Evolutionary conservation across 2,888 invertebrate species (phyloP).

Genomic region (Maniola hyperantus): DNA sequence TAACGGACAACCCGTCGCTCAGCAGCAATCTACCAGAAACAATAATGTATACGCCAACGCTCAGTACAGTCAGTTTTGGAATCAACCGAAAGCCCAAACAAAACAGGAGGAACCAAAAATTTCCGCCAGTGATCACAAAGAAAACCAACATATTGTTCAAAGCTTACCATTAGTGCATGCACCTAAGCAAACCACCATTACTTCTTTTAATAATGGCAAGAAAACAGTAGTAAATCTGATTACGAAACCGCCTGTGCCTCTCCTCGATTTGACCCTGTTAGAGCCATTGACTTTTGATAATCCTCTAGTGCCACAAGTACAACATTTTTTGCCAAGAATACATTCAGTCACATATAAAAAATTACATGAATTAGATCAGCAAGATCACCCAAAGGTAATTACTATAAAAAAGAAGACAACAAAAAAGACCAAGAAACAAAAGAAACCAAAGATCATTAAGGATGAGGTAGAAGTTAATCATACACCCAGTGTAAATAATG

Average conservation of each 20-base stretch:
- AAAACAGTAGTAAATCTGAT: conserved; percentile 63
- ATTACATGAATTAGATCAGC: conserved; percentile 55
- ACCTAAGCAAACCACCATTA: conserved; percentile 48
- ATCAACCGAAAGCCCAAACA: conserved; percentile 53
- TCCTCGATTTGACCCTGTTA: conserved; percentile 68
- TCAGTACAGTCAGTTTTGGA: conserved; percentile 47
- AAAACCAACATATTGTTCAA: conserved; percentile 44
- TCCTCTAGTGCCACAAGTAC: conserved; percentile 75
- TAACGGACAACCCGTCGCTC: conserved; percentile 38
- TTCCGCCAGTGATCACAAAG: conserved; percentile 31
- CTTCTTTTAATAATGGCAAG: conserved; percentile 64
- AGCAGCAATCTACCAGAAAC: conserved; percentile 58
- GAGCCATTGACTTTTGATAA: conserved; percentile 74
- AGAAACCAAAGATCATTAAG: conserved; percentile 49
- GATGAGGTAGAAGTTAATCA: conserved; percentile 52
- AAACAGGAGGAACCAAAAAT: conserved; percentile 39
- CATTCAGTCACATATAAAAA: conserved; percentile 62
- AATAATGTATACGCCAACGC: conserved; percentile 54
- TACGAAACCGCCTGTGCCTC: conserved; percentile 64
- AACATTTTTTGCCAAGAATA: conserved; percentile 73
- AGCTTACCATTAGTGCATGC: conserved; percentile 53
- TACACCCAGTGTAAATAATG: conserved; percentile 52
- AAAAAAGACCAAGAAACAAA: conserved; percentile 55
- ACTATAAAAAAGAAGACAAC: conserved; percentile 51
- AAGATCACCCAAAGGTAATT: conserved; percentile 61